Evolutionary conservation across 23 tunicate genomes (phyloP).

Genomic region (Halocynthia roretzi): DNA sequence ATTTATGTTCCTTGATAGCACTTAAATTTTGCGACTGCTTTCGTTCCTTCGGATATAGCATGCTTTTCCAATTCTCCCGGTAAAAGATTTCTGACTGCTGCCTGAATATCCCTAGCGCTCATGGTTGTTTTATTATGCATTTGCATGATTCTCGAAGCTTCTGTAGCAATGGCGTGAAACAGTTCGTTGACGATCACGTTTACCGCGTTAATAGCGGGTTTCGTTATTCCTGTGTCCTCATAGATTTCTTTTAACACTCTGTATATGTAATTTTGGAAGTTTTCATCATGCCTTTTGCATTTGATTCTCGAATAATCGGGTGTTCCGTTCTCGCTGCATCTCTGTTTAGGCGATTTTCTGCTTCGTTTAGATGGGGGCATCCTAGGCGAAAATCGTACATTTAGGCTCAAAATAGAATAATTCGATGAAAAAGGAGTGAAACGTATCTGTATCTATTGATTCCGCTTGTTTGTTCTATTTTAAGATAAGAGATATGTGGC

Average conservation of each 20-base stretch:
- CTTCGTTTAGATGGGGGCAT: conserved; percentile 11
- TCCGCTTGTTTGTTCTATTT: no score
- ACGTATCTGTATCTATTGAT: no score
- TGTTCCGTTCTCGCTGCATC: conserved; percentile 3
- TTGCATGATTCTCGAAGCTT: conserved; percentile 51
- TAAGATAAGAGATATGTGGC: no score
- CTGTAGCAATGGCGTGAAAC: conserved; percentile 47
- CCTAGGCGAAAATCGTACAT: no score
- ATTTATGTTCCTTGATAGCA: conserved; percentile 16
- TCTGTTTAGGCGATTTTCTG: conserved; percentile 2
- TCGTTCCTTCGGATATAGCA: conserved; percentile 89
- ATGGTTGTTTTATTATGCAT: conserved; percentile 50
- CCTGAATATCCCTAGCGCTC: conserved; percentile 77
- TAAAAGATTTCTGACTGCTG: conserved; percentile 53
- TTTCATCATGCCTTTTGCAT: conserved; percentile 37
- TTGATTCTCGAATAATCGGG: background rate
- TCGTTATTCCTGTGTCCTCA: conserved; percentile 77
- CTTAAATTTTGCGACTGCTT: conserved; percentile 84
- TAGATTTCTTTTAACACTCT: conserved; percentile 75
- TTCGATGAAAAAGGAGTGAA: no score
- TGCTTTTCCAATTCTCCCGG: conserved; percentile 89
- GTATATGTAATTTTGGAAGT: conserved; percentile 54
- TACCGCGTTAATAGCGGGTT: conserved; percentile 69
- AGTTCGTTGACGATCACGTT: conserved; percentile 65
- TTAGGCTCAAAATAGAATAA: no score